These are phyloP conservation scores for Volucella inflata DNA, from an alignment of 2,888 invertebrate genomes.

Conservation along the genomic window DNA sequence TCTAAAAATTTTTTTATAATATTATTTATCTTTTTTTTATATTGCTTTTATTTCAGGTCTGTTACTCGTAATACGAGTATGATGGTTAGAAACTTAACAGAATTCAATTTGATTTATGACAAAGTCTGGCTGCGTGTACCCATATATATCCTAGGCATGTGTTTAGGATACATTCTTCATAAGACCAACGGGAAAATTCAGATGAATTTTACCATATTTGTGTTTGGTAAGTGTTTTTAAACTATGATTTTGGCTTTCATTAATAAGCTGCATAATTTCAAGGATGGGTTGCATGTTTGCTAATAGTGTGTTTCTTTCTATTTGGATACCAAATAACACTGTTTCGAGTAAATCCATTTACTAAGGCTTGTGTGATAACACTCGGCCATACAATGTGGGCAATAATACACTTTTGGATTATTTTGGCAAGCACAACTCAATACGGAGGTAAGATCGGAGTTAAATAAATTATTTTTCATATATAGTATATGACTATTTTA, in stretches of 20 bases:
- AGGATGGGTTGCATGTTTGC: conserved; percentile 78
- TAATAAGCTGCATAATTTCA: conserved; percentile 31
- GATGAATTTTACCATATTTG: conserved; percentile 76
- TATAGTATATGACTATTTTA: conserved; percentile 71
- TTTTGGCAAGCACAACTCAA: conserved; percentile 83
- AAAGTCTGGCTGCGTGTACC: conserved; percentile 90
- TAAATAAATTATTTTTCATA: conserved; percentile 8
- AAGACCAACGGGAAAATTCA: conserved; percentile 85
- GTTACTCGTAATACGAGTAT: conserved; percentile 12
- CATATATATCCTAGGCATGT: conserved; percentile 90
- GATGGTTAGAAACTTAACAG: conserved; percentile 85
- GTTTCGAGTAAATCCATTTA: conserved; percentile 72
- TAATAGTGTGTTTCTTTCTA: conserved; percentile 76
- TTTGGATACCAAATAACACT: conserved; percentile 77
- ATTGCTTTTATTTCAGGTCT: conserved; percentile 10
- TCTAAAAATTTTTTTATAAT: neutral
- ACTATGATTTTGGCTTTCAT: neutral
- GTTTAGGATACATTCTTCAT: conserved; percentile 88
- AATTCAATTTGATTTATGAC: conserved; percentile 88
- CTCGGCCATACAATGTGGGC: conserved; percentile 84
- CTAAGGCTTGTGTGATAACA: conserved; percentile 81
- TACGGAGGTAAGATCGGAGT: conserved; percentile 81
- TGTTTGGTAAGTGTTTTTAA: conserved; percentile 76
- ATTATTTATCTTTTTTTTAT: neutral
- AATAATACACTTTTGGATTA: conserved; percentile 83